Evolutionary conservation across 2,797 vertebrate genomes (phyloP).

Genomic region (Botia kubotai): DNA sequence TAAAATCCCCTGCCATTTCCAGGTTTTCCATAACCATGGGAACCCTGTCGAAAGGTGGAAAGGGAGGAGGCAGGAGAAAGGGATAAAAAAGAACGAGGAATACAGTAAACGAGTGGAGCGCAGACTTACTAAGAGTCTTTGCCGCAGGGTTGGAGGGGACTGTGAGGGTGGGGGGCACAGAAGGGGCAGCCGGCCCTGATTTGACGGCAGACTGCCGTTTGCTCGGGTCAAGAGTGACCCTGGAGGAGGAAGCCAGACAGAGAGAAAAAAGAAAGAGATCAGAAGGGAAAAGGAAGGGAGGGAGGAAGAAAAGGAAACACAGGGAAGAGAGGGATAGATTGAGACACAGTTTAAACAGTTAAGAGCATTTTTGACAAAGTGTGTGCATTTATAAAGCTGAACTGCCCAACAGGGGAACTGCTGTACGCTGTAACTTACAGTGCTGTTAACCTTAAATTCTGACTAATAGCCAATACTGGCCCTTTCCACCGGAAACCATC

Average conservation of each 20-base stretch:
- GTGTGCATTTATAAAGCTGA: background rate
- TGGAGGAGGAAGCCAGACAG: constrained; percentile 75
- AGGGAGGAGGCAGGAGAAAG: constrained; percentile 31
- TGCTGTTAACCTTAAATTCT: background rate
- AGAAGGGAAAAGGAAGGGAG: background rate
- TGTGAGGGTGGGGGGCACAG: constrained; percentile 75
- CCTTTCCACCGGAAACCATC: constrained; percentile 1
- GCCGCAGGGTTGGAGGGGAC: constrained; percentile 78
- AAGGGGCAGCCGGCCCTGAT: constrained; percentile 78
- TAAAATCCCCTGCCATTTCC: background rate
- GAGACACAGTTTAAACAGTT: constrained; percentile 41
- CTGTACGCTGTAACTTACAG: constrained; percentile 16
- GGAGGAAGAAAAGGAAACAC: constrained; percentile 50
- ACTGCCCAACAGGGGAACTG: background rate
- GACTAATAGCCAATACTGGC: constrained; percentile 1
- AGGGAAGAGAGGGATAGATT: constrained; percentile 34
- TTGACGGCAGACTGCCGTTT: constrained; percentile 81
- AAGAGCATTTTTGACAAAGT: constrained; percentile 22
- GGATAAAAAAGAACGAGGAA: constrained; percentile 35
- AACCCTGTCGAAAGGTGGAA: constrained; percentile 27
- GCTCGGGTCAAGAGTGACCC: constrained; percentile 86
- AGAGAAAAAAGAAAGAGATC: constrained; percentile 40
- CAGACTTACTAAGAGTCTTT: constrained; percentile 87
- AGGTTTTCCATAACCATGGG: constrained; percentile 18
- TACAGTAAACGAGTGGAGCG: constrained; percentile 68